Evolutionary conservation across 2,797 vertebrate genomes (phyloP), one percentile per base, ranked within the genome.

Genomic region (Hipposideros larvatus): DNA sequence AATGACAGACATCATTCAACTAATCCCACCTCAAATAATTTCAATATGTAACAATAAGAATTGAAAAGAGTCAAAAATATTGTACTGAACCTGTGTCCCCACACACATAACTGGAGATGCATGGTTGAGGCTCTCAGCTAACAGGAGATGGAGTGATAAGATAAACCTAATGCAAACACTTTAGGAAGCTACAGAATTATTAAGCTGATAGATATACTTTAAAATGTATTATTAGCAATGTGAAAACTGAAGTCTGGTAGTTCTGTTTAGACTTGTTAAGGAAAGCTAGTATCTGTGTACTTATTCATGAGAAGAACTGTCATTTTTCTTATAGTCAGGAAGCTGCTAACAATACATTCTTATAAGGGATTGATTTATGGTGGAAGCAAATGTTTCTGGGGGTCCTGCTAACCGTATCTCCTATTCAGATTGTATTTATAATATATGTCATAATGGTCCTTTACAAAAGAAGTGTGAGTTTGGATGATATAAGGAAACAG

Each of bases 1-100:
- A 55, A 78, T 63, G 65, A 46, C 14, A 86, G 83, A 85, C 11
- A 63, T n/a, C 6, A n/a, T 82, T 46, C 22, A 31, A 18, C 26
- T n/a, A 96, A 59, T 87, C 57, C n/a, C 24, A 83, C 8, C n/a
- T 87, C 51, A 75, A 70, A 51, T 79, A 79, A 87, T 48, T 87
- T 13, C 0, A 34, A 7, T 31, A 48, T n/a, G 6, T 31, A 87
- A 19, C 8, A 57, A 59, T 7, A 63, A 63, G 4, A 87, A 55
- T 5, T 59, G 16, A 22, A 43, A 66, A 43, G 48, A 19, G 7
- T 75, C 5, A 65, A 63, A 78, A 73, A 37, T 4, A 28, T 22
- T 28, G 22, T 21, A n/a, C 34, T 37, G 7, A 53, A 19, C 24
- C 26, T 51, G 15, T 34, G 11, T 48, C n/a, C 34, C 19, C 10